These are phyloP conservation scores for Entomobrya multifasciata DNA, from an alignment of 2,888 invertebrate species.

Conservation along the genomic window DNA sequence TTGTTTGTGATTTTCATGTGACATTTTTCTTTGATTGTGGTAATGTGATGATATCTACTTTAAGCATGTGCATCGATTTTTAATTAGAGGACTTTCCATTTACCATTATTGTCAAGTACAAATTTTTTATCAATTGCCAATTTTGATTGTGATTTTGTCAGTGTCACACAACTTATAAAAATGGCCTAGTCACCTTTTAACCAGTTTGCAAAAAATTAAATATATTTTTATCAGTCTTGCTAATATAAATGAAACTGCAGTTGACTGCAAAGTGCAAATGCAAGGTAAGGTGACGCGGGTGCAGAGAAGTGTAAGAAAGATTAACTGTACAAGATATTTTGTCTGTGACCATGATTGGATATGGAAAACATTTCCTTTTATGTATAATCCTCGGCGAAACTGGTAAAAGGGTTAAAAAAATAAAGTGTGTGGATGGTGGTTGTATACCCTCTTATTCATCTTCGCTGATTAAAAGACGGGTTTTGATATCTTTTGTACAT, in stretches of 20 bases:
- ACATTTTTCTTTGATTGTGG: no score
- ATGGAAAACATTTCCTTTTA: constrained; percentile 46
- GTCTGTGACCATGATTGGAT: constrained; percentile 55
- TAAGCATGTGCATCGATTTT: not conserved
- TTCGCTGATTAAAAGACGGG: constrained; percentile 53
- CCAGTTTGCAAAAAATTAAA: constrained; percentile 2
- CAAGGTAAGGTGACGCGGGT: not conserved
- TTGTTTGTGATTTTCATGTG: no score
- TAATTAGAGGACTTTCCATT: no score
- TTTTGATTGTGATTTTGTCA: not conserved
- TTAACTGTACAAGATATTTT: constrained; percentile 18
- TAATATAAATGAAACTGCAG: no score
- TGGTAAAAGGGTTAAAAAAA: no score
- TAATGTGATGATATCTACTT: no score
- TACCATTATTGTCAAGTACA: no score
- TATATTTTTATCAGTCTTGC: not conserved
- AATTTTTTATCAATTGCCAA: not conserved
- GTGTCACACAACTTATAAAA: constrained; percentile 1
- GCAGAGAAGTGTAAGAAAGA: not conserved
- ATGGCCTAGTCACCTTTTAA: constrained; percentile 9
- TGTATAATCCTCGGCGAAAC: constrained; percentile 5
- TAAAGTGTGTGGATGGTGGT: no score
- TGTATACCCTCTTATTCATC: no score
- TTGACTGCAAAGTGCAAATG: no score
- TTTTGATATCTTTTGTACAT: constrained; percentile 12